A percentile compares a stretch with the other conserved stretches of the same genome.
These are phyloP conservation scores for Tapirus terrestris DNA, from an alignment of 2,113 vertebrate species.

Conservation along the genomic window DNA sequence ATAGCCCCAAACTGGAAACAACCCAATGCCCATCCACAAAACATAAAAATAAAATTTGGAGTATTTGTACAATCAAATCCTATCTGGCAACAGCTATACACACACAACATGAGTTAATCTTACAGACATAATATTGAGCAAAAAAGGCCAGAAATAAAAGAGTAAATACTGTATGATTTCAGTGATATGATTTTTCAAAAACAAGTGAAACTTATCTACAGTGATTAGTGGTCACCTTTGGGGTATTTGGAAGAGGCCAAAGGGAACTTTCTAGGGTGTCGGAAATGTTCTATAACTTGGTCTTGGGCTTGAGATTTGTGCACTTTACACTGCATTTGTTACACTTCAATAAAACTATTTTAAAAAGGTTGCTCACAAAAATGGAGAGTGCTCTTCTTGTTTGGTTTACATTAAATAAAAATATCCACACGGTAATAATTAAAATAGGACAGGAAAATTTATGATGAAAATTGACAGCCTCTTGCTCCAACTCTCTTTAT, in stretches of 20 bases:
- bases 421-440: neutral
- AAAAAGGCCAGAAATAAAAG: neutral
- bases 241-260: neutral
- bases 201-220: neutral
- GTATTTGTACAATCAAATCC: neutral
- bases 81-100: neutral
- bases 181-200: neutral
- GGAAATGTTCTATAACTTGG: neutral
- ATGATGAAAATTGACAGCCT: neutral
- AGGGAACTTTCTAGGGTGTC: neutral
- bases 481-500: neutral
- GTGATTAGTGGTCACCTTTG: neutral
- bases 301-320: neutral
- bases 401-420: slow-evolving; percentile 2
- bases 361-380: neutral
- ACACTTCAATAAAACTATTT: neutral
- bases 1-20: neutral
- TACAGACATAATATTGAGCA: neutral
- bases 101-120: neutral
- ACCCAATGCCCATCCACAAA: neutral
- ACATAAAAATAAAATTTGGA: neutral
- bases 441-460: neutral
- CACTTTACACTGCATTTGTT: neutral
- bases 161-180: neutral
- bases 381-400: neutral